Base-by-base conservation (phyloP, 2,888 invertebrate genomes). In the Diaprepes abbreviatus region DNA sequence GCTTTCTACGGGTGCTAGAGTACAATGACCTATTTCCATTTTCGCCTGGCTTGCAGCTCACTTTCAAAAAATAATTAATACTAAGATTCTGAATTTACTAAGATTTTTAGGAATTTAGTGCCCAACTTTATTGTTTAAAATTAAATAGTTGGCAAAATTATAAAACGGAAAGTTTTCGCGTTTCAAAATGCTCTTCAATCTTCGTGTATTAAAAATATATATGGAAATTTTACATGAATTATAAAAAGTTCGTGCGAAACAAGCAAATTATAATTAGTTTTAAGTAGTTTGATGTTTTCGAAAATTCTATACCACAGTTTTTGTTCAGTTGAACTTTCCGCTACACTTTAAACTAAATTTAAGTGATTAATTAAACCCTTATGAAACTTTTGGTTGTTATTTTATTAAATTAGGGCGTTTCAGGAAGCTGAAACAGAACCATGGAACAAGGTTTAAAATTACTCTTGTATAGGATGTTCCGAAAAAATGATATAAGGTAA, bases 351-450 rank as follows among this genome's bases (percentile, higher is more conserved):
- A 33, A 59, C 55, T 28, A 38, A 60, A 60, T 60, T 67, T 50
- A 50, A 60, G 66, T 67, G 50, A 67, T 67, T 67, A 67, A 67
- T 67, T 67, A 67, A 67, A 67, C 54, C 59, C 60, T 60, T 59
- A 60, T 55, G 35, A 67, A 60, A 67, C 33, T 60, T 67, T 67
- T 19, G 36, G 59, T 24, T 62, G 54, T 52, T 58, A 58, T 35
- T 52, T 52, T 17, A 35, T 59, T 48, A 65, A 40, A 45, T 57
- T 45, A 57, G 36, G 24, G 14, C 21, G 24, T 52, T 43, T 28
- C 65, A 57, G 57, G 65, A 48, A 48, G 19, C 57, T 43, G n/a
- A 12, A 65, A 65, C 48, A 59, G 9, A 19, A 43, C 10, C 1
- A 10, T 43, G 19, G 12, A 45, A 17, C 12, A 45, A 21, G 5